Conservation (phyloP, 2,113 vertebrate genomes). For the Ochotona curzoniae region DNA sequence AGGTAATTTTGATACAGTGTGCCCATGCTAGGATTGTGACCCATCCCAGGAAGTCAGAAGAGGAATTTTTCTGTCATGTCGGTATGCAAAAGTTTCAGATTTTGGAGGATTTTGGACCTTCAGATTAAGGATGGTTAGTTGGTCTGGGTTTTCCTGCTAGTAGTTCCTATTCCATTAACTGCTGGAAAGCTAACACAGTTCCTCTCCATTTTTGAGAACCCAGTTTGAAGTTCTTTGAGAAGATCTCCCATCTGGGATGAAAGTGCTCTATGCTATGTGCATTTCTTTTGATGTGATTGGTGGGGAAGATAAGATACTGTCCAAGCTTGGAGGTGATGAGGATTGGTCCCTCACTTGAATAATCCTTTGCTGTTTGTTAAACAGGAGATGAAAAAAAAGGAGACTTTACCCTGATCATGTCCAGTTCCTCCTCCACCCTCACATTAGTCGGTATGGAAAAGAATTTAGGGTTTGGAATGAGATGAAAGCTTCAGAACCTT, state of each 20-base stretch:
- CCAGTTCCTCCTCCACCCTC: neutral
- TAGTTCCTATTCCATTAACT: neutral
- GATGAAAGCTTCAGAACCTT: neutral
- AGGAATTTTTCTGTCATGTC: neutral
- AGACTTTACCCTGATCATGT: neutral
- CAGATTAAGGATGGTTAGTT: neutral
- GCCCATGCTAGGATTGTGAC: neutral
- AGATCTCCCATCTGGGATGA: neutral
- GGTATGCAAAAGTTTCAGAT: neutral
- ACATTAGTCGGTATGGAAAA: neutral
- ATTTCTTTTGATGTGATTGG: neutral
- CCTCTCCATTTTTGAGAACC: neutral
- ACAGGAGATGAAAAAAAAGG: neutral
- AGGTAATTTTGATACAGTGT: neutral
- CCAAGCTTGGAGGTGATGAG: neutral
- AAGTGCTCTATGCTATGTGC: neutral
- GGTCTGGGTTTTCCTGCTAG: neutral
- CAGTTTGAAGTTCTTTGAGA: conserved; percentile 15
- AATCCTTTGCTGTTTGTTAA: neutral
- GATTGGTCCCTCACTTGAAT: neutral
- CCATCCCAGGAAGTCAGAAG: neutral
- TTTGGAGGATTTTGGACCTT: neutral
- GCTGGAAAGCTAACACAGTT: neutral
- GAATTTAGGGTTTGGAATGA: conserved; percentile 1
- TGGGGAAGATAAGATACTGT: neutral